These are phyloP conservation scores for Lutjanus erythropterus DNA, from an alignment of 2,113 vertebrate genomes.

Conservation along the genomic window DNA sequence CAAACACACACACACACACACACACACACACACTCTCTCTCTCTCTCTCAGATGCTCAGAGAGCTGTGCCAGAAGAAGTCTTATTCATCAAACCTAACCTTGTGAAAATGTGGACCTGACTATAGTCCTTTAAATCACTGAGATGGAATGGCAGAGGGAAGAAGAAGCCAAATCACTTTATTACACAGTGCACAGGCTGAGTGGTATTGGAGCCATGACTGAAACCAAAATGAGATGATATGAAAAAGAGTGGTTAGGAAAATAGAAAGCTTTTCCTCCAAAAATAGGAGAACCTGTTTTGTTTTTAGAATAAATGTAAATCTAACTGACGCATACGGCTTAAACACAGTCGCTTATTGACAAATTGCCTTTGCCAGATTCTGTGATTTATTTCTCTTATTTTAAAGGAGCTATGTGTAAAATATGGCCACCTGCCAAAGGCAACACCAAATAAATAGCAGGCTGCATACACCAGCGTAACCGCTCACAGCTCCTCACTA, in stretches of 20 bases:
- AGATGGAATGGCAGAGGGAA: conserved; percentile 56
- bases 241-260: conserved; percentile 33
- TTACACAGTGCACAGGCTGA: conserved; percentile 47
- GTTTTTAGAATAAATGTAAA: conserved; percentile 48
- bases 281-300: conserved; percentile 54
- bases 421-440: no score
- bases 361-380: conserved; percentile 36
- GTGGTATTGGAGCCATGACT: conserved; percentile 43
- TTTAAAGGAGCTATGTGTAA: no score
- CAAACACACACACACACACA: neutral
- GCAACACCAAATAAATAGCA: no score
- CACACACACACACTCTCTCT: no score
- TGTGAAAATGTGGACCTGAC: conserved; percentile 62
- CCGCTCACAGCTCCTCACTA: no score
- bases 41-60: conserved; percentile 26
- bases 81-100: conserved; percentile 69
- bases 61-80: conserved; percentile 50
- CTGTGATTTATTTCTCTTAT: conserved; percentile 23
- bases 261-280: conserved; percentile 41
- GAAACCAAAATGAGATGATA: conserved; percentile 55
- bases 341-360: conserved; percentile 9
- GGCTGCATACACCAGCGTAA: no score
- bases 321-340: conserved; percentile 18
- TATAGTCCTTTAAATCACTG: conserved; percentile 68
- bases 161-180: conserved; percentile 55